Percentiles rank a stretch among this genome's conserved stretches.
Evolutionary conservation across 2,888 invertebrate species (phyloP).

Genomic region (Fissipunctia ypsillon): DNA sequence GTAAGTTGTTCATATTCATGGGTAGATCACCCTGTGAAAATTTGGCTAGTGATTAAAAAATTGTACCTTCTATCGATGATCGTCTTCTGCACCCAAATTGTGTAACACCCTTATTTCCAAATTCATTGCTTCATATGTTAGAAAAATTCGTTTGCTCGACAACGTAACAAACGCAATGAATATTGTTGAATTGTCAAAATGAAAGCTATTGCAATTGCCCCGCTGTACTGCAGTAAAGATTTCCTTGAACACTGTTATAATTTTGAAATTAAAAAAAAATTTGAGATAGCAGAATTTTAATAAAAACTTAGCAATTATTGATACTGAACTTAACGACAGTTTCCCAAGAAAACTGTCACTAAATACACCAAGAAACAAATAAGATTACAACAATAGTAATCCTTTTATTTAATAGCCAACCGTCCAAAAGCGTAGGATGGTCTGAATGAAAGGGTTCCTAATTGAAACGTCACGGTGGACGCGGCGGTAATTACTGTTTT

Average conservation of each 20-base stretch:
- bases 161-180: too few species aligned
- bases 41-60: too few species aligned
- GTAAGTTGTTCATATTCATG: too few species aligned
- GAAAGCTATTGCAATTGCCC: background rate
- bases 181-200: background rate
- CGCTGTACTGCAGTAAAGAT: background rate
- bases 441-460: conserved; percentile 44
- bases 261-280: too few species aligned
- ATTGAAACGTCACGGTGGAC: conserved; percentile 53
- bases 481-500: conserved; percentile 47
- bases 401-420: background rate
- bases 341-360: background rate
- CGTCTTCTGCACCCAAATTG: background rate
- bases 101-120: too few species aligned
- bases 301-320: background rate
- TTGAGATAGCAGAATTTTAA: too few species aligned
- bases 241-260: background rate
- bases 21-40: too few species aligned
- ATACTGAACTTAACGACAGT: background rate
- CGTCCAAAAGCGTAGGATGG: background rate
- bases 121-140: background rate
- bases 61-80: background rate
- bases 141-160: too few species aligned
- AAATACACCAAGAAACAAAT: conserved; percentile 8
- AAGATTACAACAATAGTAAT: background rate